Evolutionary conservation across 2,113 vertebrate species (phyloP).

Genomic region (Misgurnus mizolepis): DNA sequence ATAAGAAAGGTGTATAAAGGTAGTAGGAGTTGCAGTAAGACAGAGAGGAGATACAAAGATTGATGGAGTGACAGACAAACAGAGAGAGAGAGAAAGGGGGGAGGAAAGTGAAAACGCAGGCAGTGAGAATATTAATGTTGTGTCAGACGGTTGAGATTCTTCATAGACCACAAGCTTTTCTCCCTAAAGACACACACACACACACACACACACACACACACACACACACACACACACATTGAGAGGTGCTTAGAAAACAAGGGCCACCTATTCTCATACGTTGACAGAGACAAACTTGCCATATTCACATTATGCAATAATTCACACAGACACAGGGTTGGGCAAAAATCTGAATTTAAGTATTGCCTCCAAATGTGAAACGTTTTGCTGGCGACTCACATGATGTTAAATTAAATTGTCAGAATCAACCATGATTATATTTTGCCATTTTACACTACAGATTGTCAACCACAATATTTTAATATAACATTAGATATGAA

Average conservation of each 20-base stretch:
- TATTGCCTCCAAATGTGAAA: no score
- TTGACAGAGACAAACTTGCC: constrained; percentile 7
- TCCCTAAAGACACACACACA: constrained; percentile 37
- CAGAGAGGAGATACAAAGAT: constrained; percentile 66
- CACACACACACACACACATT: constrained; percentile 11
- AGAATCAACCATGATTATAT: no score
- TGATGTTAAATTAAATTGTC: no score
- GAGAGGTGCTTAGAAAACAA: constrained; percentile 13
- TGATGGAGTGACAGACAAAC: constrained; percentile 63
- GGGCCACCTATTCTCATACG: constrained; percentile 20
- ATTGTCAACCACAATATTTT: no score
- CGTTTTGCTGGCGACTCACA: no score
- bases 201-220: constrained; percentile 1
- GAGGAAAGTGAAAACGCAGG: constrained; percentile 51
- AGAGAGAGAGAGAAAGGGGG: constrained; percentile 14
- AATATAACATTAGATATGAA: no score
- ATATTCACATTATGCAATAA: constrained; percentile 6
- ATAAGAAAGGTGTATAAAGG: constrained; percentile 6
- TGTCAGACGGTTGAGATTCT: constrained; percentile 67
- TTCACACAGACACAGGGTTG: background rate
- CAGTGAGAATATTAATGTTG: constrained; percentile 73
- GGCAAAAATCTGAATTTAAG: no score
- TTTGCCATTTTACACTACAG: no score
- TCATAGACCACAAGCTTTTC: constrained; percentile 64
- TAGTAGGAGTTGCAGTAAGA: constrained; percentile 26